Percentiles rank a stretch among this genome's conserved stretches.
Evolutionary conservation across 2,113 vertebrate species (phyloP).

Genomic region (Laticauda colubrina): DNA sequence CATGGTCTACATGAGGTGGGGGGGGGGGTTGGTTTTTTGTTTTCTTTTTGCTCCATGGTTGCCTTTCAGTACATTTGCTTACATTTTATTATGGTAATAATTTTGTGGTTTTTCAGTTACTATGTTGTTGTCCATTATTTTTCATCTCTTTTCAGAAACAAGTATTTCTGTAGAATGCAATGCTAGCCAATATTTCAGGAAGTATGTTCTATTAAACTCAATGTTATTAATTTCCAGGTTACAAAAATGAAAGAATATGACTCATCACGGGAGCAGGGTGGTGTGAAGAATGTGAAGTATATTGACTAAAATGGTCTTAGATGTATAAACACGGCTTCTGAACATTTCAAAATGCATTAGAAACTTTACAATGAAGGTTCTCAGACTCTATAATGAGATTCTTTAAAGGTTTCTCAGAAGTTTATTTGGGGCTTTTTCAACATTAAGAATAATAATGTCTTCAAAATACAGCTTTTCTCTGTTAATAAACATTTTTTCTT

Average conservation of each 20-base stretch:
- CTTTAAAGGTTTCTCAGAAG: background rate
- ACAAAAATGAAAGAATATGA: background rate
- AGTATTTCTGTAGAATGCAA: background rate
- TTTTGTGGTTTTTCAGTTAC: background rate
- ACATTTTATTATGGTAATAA: background rate
- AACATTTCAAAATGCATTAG: slow-evolving; percentile 7
- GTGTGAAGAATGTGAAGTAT: background rate
- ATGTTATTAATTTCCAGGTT: background rate
- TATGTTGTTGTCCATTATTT: background rate
- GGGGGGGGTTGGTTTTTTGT: background rate
- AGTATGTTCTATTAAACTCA: background rate
- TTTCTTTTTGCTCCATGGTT: background rate
- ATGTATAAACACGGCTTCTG: slow-evolving; percentile 25
- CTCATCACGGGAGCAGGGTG: background rate
- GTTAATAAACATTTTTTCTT: background rate
- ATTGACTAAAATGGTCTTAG: slow-evolving; percentile 26
- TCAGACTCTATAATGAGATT: background rate
- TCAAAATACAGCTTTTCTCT: background rate
- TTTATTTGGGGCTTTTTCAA: background rate
- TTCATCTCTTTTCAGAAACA: background rate
- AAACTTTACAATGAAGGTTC: background rate
- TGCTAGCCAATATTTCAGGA: background rate
- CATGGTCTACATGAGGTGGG: background rate
- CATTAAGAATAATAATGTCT: background rate
- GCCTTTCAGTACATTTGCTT: background rate